Evolutionary conservation across 2,888 invertebrate genomes (phyloP), one percentile per base, ranked within the genome.

Genomic region (Blastobasis adustella): DNA sequence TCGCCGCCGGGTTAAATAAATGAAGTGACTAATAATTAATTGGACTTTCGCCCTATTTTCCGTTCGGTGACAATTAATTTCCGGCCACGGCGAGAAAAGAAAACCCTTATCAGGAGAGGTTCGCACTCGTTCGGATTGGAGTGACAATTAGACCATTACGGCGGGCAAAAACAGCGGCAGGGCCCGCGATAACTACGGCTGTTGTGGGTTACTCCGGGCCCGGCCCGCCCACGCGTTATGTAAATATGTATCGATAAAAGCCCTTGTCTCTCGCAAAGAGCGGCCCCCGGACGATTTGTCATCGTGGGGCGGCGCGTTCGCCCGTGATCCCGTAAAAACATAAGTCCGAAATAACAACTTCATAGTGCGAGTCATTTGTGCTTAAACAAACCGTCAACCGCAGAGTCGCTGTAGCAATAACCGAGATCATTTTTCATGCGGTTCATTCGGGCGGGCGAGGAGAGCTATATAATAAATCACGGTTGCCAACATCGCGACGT

Each of bases 21-120:
- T 87, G 86, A 86, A 88, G 82, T 87, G 83, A 81, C 82, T 83
- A 85, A 85, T 87, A 88, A 87, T 87, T 86, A 88, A 88, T 88
- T 86, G 86, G 83, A 86, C 78, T 88, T 86, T 84, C 81, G 78
- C 86, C 87, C 87, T 82, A 86, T 88, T 88, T 86, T 86, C 85
- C 82, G 86, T 86, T 86, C 81, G 82, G 86, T 80, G 86, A 88
- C 87, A 84, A 86, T 88, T 87, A 86, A 88, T 88, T 86, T 88
- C 84, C 84, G 81, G 79, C 74, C 71, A 68, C 70, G 73, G 75
- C 67, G 76, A 79, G 80, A 80, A 85, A 87, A 85, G 82, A 53
- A 84, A 84, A 84, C 86, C 85, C 84, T 86, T 85, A 87, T 88
- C 86, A 85, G 77, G 23, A 73, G 73, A 67, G 73, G 69, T 74